Conservation (phyloP, 2,113 vertebrate genomes). For the Hylia prasina region DNA sequence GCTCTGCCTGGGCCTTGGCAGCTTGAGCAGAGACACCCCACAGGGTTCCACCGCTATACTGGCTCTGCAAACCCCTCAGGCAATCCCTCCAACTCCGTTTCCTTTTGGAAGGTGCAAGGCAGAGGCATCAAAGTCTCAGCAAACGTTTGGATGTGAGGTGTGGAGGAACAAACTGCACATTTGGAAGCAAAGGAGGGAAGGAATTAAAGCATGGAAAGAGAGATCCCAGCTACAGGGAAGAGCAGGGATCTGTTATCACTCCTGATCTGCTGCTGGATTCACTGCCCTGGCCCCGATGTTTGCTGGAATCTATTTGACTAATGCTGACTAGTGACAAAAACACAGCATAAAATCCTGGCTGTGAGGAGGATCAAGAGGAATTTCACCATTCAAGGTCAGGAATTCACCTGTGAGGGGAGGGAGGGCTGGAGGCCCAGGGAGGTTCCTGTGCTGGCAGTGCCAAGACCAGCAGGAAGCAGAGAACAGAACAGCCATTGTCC, state of each 20-base stretch:
- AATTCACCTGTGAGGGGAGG: neutral
- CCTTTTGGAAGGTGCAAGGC: neutral
- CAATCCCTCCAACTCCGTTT: neutral
- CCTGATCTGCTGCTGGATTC: neutral
- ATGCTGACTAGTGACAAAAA: neutral
- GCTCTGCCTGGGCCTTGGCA: neutral
- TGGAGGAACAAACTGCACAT: neutral
- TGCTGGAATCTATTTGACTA: neutral
- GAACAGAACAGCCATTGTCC: conserved; percentile 32
- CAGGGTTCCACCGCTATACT: accelerated
- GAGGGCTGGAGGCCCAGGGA: neutral
- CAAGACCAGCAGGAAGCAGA: neutral
- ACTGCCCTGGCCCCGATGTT: neutral
- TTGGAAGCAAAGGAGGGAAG: neutral
- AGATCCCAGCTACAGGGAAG: neutral
- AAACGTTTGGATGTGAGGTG: neutral
- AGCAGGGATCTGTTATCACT: neutral
- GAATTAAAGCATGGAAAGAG: neutral
- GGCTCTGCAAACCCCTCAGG: neutral
- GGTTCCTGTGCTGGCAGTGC: neutral
- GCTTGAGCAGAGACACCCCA: neutral
- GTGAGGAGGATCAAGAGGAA: neutral
- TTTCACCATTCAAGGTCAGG: neutral
- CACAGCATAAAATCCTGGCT: neutral
- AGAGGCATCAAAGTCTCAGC: neutral